These are phyloP conservation scores for Elymnias hypermnestra DNA, from an alignment of 1,140 invertebrate genomes.

Conservation along the genomic window DNA sequence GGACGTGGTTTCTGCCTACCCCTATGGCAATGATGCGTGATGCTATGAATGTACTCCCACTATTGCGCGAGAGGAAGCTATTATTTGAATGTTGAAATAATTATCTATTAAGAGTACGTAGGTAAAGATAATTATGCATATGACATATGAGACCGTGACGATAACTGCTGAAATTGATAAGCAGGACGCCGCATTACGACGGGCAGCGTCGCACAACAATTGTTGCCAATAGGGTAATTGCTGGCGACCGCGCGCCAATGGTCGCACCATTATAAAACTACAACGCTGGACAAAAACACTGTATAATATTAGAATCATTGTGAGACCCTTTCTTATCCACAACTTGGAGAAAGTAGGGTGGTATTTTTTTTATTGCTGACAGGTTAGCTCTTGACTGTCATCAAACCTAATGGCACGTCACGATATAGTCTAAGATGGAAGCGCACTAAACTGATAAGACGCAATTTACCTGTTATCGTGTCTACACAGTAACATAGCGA, in stretches of 20 bases:
- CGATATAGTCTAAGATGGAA: no score
- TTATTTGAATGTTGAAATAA: neutral
- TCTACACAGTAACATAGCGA: no score
- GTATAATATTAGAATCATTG: neutral
- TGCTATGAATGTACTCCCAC: no score
- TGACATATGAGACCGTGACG: slow-evolving; percentile 7
- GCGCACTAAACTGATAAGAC: no score
- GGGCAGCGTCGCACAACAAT: slow-evolving; percentile 70
- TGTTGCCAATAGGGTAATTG: slow-evolving; percentile 68
- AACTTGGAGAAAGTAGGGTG: no score
- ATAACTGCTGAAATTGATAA: slow-evolving; percentile 36
- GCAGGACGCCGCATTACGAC: slow-evolving; percentile 32
- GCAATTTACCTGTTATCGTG: no score
- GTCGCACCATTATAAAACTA: slow-evolving; percentile 62
- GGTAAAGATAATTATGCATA: slow-evolving; percentile 7
- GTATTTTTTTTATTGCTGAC: no score
- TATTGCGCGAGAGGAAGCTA: neutral
- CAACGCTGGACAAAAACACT: slow-evolving; percentile 29
- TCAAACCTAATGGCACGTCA: no score
- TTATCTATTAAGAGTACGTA: neutral
- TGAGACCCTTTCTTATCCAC: neutral
- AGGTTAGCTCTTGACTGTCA: no score
- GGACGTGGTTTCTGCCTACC: no score
- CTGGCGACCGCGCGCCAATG: slow-evolving; percentile 61
- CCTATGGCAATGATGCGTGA: no score